Evolutionary conservation across 2,797 vertebrate genomes (phyloP), one percentile per base, ranked within the genome.

Genomic region (Spinibarbus caldwelli): DNA sequence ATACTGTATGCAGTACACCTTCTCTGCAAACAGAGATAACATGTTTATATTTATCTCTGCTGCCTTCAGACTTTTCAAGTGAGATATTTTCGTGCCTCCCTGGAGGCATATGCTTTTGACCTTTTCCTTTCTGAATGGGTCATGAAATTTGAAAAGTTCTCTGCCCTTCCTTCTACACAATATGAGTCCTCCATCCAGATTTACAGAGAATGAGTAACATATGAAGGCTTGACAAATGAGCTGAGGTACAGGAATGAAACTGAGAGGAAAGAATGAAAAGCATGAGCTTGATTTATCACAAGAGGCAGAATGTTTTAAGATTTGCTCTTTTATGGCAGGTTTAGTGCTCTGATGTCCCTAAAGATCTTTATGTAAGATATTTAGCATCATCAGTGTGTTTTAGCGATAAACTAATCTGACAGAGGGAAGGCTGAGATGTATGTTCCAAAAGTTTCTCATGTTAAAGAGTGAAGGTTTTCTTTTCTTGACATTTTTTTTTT

Each of bases 301-400:
- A 47, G 17, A 41, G 62, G 41, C 43, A 19, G 23, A 36, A 67
- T 43, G 47, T 41, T 26, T 62, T 64, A 8, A 68, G 45, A 43
- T 66, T 34, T 80, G 26, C 31, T 79, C 21, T 77, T 72, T 68
- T 34, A 29, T 82, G 78, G 59, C 78, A 79, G 81, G 54, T 68
- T 64, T 68, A 84, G 64, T 84, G 80, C 76, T 83, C 29, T 29
- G 59, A 36, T 38, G 47, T 54, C 49, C 78, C 15, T 66, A 79
- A 71, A 78, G 41, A 67, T 64, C n/a, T 82, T 82, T 70, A 70
- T 68, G 12, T 79, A 88, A 88, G 67, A 73, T 68, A 78, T 89
- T 85, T 86, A 68, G 70, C 45, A 36, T 52, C 77, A 78, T 85
- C 75, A 75, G 34, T 78, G 57, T 29, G 43, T 23, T 57, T 80